Evolutionary conservation across 2,797 vertebrate species (phyloP).

Genomic region (Hapalemur alaotrensis): DNA sequence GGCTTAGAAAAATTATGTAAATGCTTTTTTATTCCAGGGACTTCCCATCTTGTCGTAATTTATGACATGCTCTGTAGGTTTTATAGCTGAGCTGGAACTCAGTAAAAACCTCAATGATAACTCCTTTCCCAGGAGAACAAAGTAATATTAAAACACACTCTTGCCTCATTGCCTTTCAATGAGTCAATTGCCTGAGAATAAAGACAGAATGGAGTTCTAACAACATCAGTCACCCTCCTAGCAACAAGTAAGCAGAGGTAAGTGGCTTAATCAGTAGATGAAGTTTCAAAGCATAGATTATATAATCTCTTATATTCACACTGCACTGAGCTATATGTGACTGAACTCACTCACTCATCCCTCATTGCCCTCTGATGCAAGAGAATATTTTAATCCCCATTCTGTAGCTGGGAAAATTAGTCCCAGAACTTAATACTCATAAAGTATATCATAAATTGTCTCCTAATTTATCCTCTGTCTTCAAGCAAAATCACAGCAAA

Average conservation of each 20-base stretch:
- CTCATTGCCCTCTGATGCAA: neutral
- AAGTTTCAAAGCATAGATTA: neutral
- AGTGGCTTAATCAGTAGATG: neutral
- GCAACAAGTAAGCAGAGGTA: neutral
- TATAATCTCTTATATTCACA: neutral
- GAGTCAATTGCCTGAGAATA: neutral
- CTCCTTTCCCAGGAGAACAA: neutral
- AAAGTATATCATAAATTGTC: neutral
- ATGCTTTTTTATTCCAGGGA: neutral
- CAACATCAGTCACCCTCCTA: neutral
- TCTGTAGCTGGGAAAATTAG: neutral
- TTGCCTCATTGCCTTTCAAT: neutral
- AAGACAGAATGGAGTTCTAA: neutral
- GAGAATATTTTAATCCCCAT: neutral
- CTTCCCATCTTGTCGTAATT: constrained; percentile 8
- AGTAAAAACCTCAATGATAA: constrained; percentile 22
- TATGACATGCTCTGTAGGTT: neutral
- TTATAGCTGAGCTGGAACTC: constrained; percentile 20
- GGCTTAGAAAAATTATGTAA: neutral
- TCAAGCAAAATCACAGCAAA: neutral
- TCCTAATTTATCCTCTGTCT: neutral
- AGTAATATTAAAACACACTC: neutral
- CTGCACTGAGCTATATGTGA: neutral
- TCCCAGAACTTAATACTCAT: neutral
- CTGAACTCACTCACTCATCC: neutral